Evolutionary conservation across 2,113 vertebrate species (phyloP).

Genomic region (Amphiprion percula): DNA sequence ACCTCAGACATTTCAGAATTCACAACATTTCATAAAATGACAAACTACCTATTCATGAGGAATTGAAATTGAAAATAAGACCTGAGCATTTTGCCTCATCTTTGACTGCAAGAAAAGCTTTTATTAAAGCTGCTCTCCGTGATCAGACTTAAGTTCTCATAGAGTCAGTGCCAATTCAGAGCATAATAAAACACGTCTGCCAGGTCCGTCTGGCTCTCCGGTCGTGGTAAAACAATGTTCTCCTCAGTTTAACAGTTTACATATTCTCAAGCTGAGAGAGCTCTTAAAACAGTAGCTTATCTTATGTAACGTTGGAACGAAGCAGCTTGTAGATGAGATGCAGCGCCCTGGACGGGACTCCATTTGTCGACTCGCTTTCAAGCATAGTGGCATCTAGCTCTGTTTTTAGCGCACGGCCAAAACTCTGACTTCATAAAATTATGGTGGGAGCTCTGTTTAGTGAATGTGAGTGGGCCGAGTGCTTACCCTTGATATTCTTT

Average conservation of each 20-base stretch:
- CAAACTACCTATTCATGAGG: background rate
- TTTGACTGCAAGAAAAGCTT: background rate
- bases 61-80: background rate
- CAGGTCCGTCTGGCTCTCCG: constrained; percentile 44
- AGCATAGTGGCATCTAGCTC: constrained; percentile 25
- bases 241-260: constrained; percentile 59
- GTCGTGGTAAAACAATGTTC: constrained; percentile 28
- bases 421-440: constrained; percentile 36
- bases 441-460: constrained; percentile 49
- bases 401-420: constrained; percentile 41
- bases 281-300: constrained; percentile 29
- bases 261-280: constrained; percentile 50
- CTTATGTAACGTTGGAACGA: constrained; percentile 37
- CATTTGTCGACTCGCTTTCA: constrained; percentile 37
- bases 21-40: too few relatives aligned
- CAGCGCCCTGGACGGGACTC: constrained; percentile 37
- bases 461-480: constrained; percentile 57
- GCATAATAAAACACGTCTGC: constrained; percentile 37
- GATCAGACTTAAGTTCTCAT: constrained; percentile 8
- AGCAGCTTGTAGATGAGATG: constrained; percentile 52
- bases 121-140: background rate
- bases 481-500: constrained; percentile 40
- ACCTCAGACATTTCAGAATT: too few relatives aligned
- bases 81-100: background rate
- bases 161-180: constrained; percentile 38